Base-by-base conservation (phyloP, 2,113 vertebrate genomes). In the Otolemur garnettii region DNA sequence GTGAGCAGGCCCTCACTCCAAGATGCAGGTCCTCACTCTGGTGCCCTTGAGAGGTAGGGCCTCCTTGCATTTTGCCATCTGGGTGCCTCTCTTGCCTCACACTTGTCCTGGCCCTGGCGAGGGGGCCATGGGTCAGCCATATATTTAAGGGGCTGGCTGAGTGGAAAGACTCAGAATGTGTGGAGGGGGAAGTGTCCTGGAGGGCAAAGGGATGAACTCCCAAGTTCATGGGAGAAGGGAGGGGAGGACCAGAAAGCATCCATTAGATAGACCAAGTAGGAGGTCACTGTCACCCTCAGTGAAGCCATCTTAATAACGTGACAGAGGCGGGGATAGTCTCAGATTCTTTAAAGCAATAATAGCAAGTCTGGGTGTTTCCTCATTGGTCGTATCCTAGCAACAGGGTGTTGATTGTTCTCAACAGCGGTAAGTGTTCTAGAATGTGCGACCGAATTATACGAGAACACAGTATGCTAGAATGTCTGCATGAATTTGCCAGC, bases 361-460 rank as follows among this genome's bases (percentile, higher is more conserved):
- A 93, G 95, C 84, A 97, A 78, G 83, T 77, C 18, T 1, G 81
- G 74, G 14, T 90, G 83, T 95, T 90, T 92, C 77, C 71, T 71
- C 92, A 19, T 69, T 87, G 94, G 96, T 19, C 2, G 90, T 96
- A 78, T 95, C 94, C 90, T 97, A 97, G 97, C 95, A 95, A 94
- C 97, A 66, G 50, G 0, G 17, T 66, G 92, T 87, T 95, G 50
- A 0, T 13, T 66, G 92, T 87, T 95, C 83, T 80, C 75, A 22
- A 84, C 60, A 33, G 77, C 87, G 69, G 24, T 64, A 59, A 78
- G 85, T 26, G 57, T 95, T 96, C 92, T 95, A 94, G 96, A 96
- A 93, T 72, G 33, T 1, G 35, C 71, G 71, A 94, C 68, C 74
- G 57, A 93, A 91, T 95, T 97, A 87, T 26, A 80, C 10, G 11